Conservation (phyloP, 2,113 vertebrate genomes). For the Calypte anna region DNA sequence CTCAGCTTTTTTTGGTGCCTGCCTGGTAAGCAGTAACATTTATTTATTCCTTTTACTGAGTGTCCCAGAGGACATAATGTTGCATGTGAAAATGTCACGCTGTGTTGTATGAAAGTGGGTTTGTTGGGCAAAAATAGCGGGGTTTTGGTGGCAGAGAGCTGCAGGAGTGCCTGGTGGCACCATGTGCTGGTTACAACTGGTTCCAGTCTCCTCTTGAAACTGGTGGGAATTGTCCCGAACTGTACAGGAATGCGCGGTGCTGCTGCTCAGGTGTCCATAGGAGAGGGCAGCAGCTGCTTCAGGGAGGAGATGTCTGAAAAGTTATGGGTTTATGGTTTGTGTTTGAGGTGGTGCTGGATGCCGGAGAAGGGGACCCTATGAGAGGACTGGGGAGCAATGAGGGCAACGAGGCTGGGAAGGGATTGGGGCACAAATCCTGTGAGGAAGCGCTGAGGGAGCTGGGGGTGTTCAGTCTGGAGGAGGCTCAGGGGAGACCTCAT, state of each 20-base stretch:
- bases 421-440: accelerated
- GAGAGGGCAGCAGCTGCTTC: accelerated
- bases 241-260: accelerated
- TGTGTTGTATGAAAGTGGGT: no score
- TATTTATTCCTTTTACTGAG: not conserved
- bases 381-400: no score
- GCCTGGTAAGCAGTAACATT: accelerated
- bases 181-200: accelerated
- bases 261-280: accelerated
- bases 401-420: no score
- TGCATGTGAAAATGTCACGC: accelerated
- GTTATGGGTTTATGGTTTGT: accelerated
- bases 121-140: accelerated
- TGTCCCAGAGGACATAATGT: not conserved
- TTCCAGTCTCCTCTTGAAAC: not conserved
- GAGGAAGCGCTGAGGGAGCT: not conserved
- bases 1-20: not conserved
- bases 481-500: no score
- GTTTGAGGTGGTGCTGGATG: accelerated
- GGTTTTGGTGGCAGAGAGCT: not conserved
- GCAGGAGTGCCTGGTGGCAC: accelerated
- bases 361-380: accelerated
- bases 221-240: accelerated
- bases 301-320: not conserved
- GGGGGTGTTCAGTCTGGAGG: no score